These are phyloP conservation scores for Orthonevra nobilis DNA, from an alignment of 2,888 invertebrate species.

Conservation along the genomic window DNA sequence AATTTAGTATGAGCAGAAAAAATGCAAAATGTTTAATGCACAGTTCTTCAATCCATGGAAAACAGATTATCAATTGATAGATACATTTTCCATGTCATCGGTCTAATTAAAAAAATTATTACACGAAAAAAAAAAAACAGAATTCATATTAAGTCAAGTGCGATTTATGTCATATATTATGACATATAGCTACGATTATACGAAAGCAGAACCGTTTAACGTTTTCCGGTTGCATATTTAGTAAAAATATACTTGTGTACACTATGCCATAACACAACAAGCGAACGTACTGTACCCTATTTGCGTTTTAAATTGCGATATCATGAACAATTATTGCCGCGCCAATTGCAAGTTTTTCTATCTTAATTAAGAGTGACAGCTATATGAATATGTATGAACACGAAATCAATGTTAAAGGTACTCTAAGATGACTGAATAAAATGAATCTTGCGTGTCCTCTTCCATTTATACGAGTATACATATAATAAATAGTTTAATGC, in stretches of 20 bases:
- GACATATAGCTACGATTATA: background rate
- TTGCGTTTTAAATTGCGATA: constrained; percentile 46
- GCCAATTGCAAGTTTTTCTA: constrained; percentile 48
- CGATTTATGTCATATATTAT: constrained; percentile 58
- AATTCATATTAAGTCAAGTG: constrained; percentile 48
- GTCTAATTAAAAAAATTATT: constrained; percentile 48
- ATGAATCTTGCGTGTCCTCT: background rate
- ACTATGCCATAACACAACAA: constrained; percentile 42
- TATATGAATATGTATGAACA: constrained; percentile 34
- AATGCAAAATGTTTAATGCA: background rate
- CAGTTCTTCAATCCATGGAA: background rate
- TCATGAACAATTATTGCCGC: constrained; percentile 54
- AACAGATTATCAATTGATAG: constrained; percentile 37
- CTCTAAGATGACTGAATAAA: no score
- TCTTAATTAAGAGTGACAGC: constrained; percentile 68
- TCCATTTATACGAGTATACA: constrained; percentile 1
- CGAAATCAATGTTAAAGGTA: constrained; percentile 4
- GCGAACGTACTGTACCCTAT: constrained; percentile 50
- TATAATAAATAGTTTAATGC: constrained; percentile 32
- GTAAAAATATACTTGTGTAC: constrained; percentile 34
- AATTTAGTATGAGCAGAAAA: constrained; percentile 18
- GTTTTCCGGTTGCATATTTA: constrained; percentile 54
- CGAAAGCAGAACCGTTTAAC: constrained; percentile 29
- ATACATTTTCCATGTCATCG: constrained; percentile 51
- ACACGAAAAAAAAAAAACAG: constrained; percentile 3